These are phyloP conservation scores for Lateolabrax maculatus DNA, from an alignment of 2,797 vertebrate genomes.

Conservation along the genomic window DNA sequence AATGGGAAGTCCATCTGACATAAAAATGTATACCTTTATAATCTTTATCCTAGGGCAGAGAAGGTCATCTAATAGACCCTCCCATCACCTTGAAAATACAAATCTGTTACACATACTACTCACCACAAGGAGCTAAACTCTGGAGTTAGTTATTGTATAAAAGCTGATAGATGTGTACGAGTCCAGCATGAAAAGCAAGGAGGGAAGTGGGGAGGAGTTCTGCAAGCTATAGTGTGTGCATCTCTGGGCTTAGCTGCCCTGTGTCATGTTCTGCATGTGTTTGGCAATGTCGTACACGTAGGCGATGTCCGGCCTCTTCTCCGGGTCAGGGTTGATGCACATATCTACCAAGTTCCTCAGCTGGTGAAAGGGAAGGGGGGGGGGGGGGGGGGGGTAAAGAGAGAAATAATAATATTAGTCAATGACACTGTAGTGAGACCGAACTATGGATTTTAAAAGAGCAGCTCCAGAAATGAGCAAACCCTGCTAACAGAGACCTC, in stretches of 20 bases:
- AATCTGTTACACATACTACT: conserved; percentile 46
- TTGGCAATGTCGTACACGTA: conserved; percentile 96
- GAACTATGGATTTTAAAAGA: background rate
- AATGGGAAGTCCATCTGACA: conserved; percentile 32
- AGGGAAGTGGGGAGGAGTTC: conserved; percentile 51
- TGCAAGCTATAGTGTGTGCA: conserved; percentile 55
- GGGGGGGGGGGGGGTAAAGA: conserved; percentile 17
- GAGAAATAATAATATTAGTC: conserved; percentile 42
- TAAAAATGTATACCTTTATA: conserved; percentile 15
- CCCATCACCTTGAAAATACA: conserved; percentile 31
- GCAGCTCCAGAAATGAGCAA: conserved; percentile 20
- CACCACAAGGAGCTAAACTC: conserved; percentile 50
- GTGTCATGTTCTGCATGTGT: conserved; percentile 91
- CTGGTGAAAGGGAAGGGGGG: conserved; percentile 76
- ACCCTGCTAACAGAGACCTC: conserved; percentile 2
- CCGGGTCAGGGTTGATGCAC: conserved; percentile 98
- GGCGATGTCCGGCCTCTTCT: conserved; percentile 96
- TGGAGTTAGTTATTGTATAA: conserved; percentile 57
- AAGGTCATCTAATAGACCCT: conserved; percentile 38
- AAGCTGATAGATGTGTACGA: conserved; percentile 60
- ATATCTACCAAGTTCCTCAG: conserved; percentile 96
- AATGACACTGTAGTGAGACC: conserved; percentile 21
- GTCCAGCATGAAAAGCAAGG: conserved; percentile 69
- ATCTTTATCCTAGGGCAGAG: conserved; percentile 38
- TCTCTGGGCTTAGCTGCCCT: conserved; percentile 85